These are phyloP conservation scores for Daphoenositta chrysoptera DNA, from an alignment of 2,113 vertebrate genomes.

Conservation along the genomic window DNA sequence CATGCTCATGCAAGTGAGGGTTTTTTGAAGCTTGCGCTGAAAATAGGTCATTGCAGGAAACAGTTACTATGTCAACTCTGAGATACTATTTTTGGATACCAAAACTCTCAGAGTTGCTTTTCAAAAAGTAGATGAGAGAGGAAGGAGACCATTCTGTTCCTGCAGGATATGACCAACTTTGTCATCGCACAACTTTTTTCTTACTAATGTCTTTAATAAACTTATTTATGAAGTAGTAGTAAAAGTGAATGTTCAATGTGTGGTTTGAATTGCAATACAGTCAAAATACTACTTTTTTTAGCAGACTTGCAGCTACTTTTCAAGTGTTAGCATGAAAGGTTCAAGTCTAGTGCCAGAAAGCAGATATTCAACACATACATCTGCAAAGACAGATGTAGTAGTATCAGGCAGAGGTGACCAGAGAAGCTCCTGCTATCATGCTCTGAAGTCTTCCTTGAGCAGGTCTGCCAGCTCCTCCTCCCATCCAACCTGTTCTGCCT, in stretches of 20 bases:
- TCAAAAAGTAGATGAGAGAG: neutral
- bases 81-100: neutral
- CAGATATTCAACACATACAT: neutral
- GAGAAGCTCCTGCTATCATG: neutral
- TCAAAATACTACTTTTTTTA: neutral
- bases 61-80: neutral
- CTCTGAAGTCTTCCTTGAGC: neutral
- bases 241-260: neutral
- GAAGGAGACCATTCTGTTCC: neutral
- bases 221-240: neutral
- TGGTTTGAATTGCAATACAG: neutral
- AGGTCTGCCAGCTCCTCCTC: neutral
- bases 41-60: constrained; percentile 19
- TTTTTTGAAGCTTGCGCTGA: neutral
- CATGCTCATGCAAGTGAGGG: neutral
- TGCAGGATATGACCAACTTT: neutral
- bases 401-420: neutral
- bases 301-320: neutral
- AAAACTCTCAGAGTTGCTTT: neutral
- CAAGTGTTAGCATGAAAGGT: neutral
- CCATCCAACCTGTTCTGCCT: neutral
- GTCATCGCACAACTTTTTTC: neutral
- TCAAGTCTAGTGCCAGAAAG: neutral
- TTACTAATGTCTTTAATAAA: neutral
- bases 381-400: neutral